These are phyloP conservation scores for Eptesicus fuscus DNA, from an alignment of 2,113 vertebrate species.

Conservation along the genomic window DNA sequence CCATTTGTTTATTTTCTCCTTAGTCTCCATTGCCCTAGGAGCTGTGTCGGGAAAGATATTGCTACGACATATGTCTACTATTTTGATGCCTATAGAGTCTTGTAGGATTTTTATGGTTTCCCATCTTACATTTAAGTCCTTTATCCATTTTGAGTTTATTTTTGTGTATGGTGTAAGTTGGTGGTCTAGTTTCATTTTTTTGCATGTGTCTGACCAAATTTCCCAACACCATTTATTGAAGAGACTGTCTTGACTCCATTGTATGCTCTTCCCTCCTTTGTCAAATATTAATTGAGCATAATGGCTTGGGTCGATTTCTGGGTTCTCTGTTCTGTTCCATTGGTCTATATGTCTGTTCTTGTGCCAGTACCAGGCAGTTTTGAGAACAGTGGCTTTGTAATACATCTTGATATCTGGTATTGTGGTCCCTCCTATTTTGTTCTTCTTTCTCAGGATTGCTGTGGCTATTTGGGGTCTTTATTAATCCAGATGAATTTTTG, in stretches of 20 bases:
- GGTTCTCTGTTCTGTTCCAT: too few relatives aligned
- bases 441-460: not conserved
- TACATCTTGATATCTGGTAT: not conserved
- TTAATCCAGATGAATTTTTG: not conserved
- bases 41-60: not conserved
- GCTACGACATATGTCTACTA: not conserved
- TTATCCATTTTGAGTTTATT: not conserved
- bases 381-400: not conserved
- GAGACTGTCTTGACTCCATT: not conserved
- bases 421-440: not conserved
- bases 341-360: not conserved
- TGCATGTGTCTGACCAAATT: not conserved
- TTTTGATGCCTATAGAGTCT: not conserved
- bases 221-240: not conserved
- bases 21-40: not conserved
- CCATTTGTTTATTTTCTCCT: not conserved
- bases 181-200: not conserved
- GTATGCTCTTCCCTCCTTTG: not conserved
- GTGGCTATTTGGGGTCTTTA: not conserved
- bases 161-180: not conserved
- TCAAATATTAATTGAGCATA: not conserved
- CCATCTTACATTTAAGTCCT: not conserved
- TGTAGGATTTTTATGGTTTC: not conserved
- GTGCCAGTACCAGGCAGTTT: not conserved
- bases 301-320: not conserved